A percentile compares a stretch with the other conserved stretches of the same genome.
Evolutionary conservation across 1,140 invertebrate genomes (phyloP).

Genomic region (Caenorhabditis brenneri): DNA sequence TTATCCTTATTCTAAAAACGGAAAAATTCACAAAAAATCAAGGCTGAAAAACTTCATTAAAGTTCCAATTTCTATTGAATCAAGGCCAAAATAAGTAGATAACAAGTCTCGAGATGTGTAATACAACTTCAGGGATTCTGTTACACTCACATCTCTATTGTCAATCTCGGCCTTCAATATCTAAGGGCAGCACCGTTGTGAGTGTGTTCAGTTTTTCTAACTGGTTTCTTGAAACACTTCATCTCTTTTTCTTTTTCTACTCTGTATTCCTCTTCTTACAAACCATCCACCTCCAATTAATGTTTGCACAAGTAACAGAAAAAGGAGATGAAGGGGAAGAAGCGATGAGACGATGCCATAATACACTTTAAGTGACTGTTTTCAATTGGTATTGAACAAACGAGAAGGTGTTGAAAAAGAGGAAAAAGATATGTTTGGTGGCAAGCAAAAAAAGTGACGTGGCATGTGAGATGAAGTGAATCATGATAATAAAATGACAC

Average conservation of each 20-base stretch:
- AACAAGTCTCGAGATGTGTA: background rate
- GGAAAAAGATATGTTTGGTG: background rate
- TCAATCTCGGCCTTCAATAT: slow-evolving; percentile 28
- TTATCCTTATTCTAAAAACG: too few species aligned
- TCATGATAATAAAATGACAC: background rate
- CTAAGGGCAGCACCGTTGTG: slow-evolving; percentile 8
- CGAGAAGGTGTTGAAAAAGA: background rate
- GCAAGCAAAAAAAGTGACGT: background rate
- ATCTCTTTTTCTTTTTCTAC: background rate
- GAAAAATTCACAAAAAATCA: too few species aligned
- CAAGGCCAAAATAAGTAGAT: slow-evolving; percentile 9
- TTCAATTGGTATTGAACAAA: slow-evolving; percentile 26
- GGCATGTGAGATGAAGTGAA: background rate
- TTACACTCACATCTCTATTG: background rate
- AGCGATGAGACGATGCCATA: background rate
- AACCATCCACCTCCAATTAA: background rate
- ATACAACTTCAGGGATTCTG: slow-evolving; percentile 29
- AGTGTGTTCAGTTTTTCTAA: slow-evolving; percentile 26
- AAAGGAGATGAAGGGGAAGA: background rate
- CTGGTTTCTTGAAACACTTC: slow-evolving; percentile 30
- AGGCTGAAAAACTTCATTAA: background rate
- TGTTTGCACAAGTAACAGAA: slow-evolving; percentile 32
- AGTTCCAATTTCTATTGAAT: background rate
- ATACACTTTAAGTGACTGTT: slow-evolving; percentile 19
- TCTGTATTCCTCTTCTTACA: background rate